Evolutionary conservation across 2,113 vertebrate species (phyloP).

Genomic region (Boleophthalmus pectinirostris): DNA sequence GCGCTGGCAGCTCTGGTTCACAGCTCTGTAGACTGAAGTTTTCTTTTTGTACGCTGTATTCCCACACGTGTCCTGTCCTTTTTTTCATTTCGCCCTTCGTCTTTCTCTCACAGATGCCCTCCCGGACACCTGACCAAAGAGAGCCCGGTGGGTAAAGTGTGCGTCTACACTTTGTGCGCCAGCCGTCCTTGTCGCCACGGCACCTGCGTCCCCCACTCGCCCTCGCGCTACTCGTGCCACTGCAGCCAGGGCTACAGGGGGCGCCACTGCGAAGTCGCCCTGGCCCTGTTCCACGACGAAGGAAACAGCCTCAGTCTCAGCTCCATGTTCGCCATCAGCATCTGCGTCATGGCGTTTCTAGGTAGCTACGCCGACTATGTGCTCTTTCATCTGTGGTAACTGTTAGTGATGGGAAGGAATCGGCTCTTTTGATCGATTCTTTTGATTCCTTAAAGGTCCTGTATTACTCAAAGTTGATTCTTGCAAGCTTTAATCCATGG

Average conservation of each 20-base stretch:
- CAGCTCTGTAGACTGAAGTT: slow-evolving; percentile 12
- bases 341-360: slow-evolving; percentile 87
- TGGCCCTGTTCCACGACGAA: slow-evolving; percentile 80
- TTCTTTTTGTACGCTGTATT: slow-evolving; percentile 39
- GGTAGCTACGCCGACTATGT: slow-evolving; percentile 85
- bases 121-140: slow-evolving; percentile 81
- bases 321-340: slow-evolving; percentile 88
- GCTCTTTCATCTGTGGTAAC: slow-evolving; percentile 75
- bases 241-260: slow-evolving; percentile 83
- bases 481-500: no score
- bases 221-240: slow-evolving; percentile 79
- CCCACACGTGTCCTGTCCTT: slow-evolving; percentile 28
- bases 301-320: slow-evolving; percentile 83
- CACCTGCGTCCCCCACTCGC: slow-evolving; percentile 83
- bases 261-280: slow-evolving; percentile 80
- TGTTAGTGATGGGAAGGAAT: no score
- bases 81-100: slow-evolving; percentile 2
- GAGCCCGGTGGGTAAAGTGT: slow-evolving; percentile 77
- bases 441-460: no score
- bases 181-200: slow-evolving; percentile 83
- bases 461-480: no score
- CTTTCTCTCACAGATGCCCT: slow-evolving; percentile 80
- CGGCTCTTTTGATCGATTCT: no score
- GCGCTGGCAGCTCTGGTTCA: slow-evolving; percentile 37
- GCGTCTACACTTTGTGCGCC: slow-evolving; percentile 83